Percentiles rank a stretch among this genome's conserved stretches.
Evolutionary conservation across 2,113 vertebrate species (phyloP).

Genomic region (Pithys albifrons): DNA sequence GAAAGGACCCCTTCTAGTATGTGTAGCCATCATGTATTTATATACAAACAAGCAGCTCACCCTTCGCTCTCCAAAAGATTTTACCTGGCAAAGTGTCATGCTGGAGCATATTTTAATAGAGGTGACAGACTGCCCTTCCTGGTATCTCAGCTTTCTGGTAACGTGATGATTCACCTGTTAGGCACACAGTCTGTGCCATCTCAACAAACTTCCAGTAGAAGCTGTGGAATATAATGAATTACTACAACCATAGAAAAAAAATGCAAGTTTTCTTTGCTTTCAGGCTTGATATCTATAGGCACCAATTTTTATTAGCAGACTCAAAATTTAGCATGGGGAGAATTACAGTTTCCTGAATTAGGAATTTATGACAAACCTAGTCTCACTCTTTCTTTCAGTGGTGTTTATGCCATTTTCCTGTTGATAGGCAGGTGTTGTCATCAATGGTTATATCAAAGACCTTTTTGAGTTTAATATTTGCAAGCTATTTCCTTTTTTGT

Average conservation of each 20-base stretch:
- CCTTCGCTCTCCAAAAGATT: neutral
- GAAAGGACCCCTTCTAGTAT: neutral
- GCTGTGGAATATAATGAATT: neutral
- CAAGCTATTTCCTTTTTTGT: slow-evolving; percentile 41
- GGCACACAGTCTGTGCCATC: neutral
- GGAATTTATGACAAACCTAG: neutral
- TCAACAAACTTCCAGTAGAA: neutral
- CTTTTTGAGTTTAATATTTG: slow-evolving; percentile 17
- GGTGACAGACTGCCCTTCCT: neutral
- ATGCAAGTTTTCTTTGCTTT: neutral
- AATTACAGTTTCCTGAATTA: neutral
- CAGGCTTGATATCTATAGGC: neutral
- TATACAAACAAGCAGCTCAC: neutral
- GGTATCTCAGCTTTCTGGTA: neutral
- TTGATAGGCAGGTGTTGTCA: neutral
- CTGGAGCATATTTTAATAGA: neutral
- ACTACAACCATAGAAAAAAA: neutral
- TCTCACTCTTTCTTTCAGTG: neutral
- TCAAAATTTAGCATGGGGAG: neutral
- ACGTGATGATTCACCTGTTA: neutral
- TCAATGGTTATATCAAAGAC: slow-evolving; percentile 11
- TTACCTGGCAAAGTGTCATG: neutral
- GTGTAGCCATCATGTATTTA: rapidly evolving
- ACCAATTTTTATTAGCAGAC: neutral
- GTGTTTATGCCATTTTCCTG: neutral